These are phyloP conservation scores for Phylloscopus trochiloides DNA, from an alignment of 2,113 vertebrate genomes.

Conservation along the genomic window DNA sequence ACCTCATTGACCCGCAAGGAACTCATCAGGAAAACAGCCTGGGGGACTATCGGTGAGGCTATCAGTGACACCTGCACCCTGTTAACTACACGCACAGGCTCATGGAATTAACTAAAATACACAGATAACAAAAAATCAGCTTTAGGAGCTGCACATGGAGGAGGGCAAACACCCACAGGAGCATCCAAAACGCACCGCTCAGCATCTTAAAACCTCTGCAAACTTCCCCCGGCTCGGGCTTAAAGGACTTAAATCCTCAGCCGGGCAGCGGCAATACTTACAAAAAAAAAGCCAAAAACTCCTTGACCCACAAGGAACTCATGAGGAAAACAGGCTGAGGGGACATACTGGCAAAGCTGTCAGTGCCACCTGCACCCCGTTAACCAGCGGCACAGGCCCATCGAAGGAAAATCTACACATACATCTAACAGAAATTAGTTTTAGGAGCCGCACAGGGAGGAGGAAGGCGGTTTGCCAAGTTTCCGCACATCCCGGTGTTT, in stretches of 20 bases:
- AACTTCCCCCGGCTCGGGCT: background rate
- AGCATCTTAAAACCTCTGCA: background rate
- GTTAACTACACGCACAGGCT: fast-evolving
- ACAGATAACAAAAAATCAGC: fast-evolving
- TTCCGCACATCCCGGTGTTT: fast-evolving
- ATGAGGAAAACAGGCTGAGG: background rate
- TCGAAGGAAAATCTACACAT: fast-evolving
- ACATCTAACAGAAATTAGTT: fast-evolving
- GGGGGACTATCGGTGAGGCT: background rate
- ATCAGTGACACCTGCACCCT: background rate
- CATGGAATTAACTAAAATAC: fast-evolving
- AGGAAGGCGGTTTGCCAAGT: fast-evolving
- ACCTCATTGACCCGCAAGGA: background rate
- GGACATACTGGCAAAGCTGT: fast-evolving
- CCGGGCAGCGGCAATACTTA: fast-evolving
- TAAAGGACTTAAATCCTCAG: background rate
- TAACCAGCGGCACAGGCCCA: fast-evolving
- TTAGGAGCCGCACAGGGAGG: fast-evolving
- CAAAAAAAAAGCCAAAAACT: background rate
- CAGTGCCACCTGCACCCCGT: background rate
- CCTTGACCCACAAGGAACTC: background rate
- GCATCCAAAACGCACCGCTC: fast-evolving
- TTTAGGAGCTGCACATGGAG: background rate
- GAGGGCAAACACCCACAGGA: background rate
- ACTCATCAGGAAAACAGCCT: background rate